Base-by-base conservation (phyloP, 1,140 invertebrate species). In the Bombus picipes region DNA sequence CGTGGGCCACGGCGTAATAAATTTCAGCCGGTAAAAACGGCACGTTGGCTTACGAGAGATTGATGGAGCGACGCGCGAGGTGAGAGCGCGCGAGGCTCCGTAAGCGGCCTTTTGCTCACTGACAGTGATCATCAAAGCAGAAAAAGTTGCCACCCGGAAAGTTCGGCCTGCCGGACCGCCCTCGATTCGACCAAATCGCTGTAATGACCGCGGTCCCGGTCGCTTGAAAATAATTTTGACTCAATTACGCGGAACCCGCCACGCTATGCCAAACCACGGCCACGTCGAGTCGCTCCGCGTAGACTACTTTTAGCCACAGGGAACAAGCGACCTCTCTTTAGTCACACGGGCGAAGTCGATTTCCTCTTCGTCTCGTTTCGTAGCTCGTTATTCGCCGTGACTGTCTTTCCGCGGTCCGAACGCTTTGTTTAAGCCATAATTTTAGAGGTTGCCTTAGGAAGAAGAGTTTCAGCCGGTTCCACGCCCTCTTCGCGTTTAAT, bases 131-230 rank as follows among this genome's bases (percentile, higher is more conserved):
- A 89, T 92, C 89, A 85, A 87, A 88, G 73, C 86, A 91, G 89
- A 92, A 92, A 92, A 92, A 92, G 83, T 90, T 87, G 88, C 91
- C 89, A 92, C 90, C 91, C 86, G 90, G 89, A 90, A 91, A 90
- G 89, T 73, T 84, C 77, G 75, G 75, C n/a, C 39, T 15, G 72
- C 41, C 37, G 75, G 77, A 86, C 85, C 81, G 85, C 83, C 80
- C 75, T 77, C 81, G 81, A 81, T 71, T 77, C 70, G 84, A 76
- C 76, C 83, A 83, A 85, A 88, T 87, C 83, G 76, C 72, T 81
- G 87, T 88, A 85, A 89, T 74, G 79, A 90, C 59, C 68, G 47
- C 66, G 18, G 53, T 18, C 37, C 59, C 28, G 43, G 81, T 71
- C 68, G 65, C 75, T 57, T 81, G 57, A 87, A 89, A 90, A 89